phyloP scores from a whole-genome alignment of 2,888 invertebrate genomes.

The Acanthosepion esculentum region DNA sequence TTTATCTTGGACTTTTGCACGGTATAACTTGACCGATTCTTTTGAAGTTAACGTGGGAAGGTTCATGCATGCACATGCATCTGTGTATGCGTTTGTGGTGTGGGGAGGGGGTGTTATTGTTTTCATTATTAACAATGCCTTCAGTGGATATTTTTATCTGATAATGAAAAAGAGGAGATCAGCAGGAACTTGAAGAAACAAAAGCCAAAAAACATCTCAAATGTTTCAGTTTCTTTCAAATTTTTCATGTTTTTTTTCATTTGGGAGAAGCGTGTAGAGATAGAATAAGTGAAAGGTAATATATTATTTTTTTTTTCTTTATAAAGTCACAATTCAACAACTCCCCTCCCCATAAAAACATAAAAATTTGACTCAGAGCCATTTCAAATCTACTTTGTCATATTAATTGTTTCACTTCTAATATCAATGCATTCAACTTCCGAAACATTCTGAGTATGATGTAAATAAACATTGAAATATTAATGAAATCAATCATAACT shows the following conservation, averaged over 20 bases:
- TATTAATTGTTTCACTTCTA: no score
- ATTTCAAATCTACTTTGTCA: no score
- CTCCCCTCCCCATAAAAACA: no score
- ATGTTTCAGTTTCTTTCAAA: not conserved
- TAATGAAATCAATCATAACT: no score
- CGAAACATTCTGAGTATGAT: no score
- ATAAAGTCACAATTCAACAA: no score
- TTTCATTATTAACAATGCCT: not conserved
- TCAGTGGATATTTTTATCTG: not conserved
- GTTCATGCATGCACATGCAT: not conserved
- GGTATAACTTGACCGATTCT: not conserved
- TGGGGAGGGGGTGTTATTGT: not conserved
- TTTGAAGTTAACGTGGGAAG: not conserved
- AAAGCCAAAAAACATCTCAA: not conserved
- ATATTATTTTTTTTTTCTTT: no score
- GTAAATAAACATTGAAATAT: no score
- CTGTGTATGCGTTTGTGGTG: not conserved
- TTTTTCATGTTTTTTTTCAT: not conserved
- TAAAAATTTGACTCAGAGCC: no score
- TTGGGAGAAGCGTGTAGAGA: not conserved
- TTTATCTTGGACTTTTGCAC: conserved; percentile 20
- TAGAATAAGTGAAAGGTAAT: no score
- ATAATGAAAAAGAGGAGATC: not conserved
- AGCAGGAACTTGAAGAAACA: not conserved
- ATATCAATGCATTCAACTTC: no score